phyloP scores from a whole-genome alignment of 1,140 invertebrate species.

The Drosophila serrata region DNA sequence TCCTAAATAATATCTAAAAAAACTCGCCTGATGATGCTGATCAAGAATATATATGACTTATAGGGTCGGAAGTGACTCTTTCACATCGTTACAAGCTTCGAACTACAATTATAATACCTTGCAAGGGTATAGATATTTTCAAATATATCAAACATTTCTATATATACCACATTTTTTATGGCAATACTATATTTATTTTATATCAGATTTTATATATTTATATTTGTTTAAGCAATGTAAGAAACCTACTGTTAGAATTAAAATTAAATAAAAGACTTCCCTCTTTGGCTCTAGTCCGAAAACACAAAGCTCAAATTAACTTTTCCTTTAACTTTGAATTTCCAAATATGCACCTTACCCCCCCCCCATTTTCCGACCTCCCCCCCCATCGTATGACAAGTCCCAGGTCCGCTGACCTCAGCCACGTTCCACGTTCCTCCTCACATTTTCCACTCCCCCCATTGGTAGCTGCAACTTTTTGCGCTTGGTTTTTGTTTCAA shows the following conservation, averaged over 20 bases:
- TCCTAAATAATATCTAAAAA: no score
- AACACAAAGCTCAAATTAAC: constrained; percentile 32
- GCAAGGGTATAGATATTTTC: no score
- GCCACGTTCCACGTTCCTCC: constrained; percentile 2
- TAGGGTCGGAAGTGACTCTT: no score
- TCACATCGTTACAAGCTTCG: no score
- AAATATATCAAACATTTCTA: neutral
- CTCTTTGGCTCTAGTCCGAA: no score
- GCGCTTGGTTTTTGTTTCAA: constrained; percentile 37
- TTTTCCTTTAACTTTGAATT: constrained; percentile 29
- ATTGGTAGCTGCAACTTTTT: constrained; percentile 43
- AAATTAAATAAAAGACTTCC: neutral
- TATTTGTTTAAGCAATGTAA: no score
- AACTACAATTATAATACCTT: no score
- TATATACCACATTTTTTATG: neutral
- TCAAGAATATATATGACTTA: no score
- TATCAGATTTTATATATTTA: neutral
- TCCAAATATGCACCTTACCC: constrained; percentile 15
- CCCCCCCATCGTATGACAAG: constrained; percentile 2
- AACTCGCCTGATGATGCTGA: no score
- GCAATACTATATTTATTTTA: neutral
- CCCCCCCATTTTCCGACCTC: neutral
- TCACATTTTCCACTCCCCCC: neutral
- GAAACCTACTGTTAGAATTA: neutral
- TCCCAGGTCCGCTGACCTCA: constrained; percentile 39